Base-by-base conservation (phyloP, 2,888 invertebrate species). In the Hecatera dysodea region DNA sequence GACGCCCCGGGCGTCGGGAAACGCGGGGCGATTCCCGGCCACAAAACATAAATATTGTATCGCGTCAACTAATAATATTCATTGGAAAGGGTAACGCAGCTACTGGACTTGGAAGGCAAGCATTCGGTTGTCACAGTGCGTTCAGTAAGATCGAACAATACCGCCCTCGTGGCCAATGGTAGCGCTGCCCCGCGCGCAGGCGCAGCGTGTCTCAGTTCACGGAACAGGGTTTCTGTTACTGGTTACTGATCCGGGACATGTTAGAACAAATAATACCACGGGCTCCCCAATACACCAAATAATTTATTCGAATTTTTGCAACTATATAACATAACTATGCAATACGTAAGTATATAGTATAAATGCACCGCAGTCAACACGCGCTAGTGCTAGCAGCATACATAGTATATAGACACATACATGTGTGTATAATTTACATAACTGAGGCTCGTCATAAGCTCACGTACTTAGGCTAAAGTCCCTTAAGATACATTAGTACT, bases 401-500 rank as follows among this genome's bases (percentile, higher is more conserved):
- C 69, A 83, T 65, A 67, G 67, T 44, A 79, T 71, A 62, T 80
- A 84, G 50, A 68, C 72, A 75, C 46, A 67, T 46, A 59, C 29
- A 39, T 67, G 55, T 75, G 46, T 56, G 46, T 64, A 78, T 62
- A 71, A 82, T 78, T 72, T 77, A 83, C 75, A 83, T 78, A 82
- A 77, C 29, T 81, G 55, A 84, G 79, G 79, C 81, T 78, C 81
- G 73, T 78, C 64, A 80, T 75, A 87, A 87, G 86, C 86, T 91
- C 92, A 90, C 91, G 90, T 92, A 92, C 93, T 91, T 90, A 91
- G 86, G 66, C 90, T 91, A 92, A 81, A 83, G 75, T 75, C 79
- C 55, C 81, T 84, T 84, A 87, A 71, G 17, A 78, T 78, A 85
- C 72, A 72, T 84, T 83, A 82, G 75, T 75, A 66, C 76, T 81